Evolutionary conservation across 2,113 vertebrate genomes (phyloP), one percentile per base, ranked within the genome.

Genomic region (Condylura cristata): DNA sequence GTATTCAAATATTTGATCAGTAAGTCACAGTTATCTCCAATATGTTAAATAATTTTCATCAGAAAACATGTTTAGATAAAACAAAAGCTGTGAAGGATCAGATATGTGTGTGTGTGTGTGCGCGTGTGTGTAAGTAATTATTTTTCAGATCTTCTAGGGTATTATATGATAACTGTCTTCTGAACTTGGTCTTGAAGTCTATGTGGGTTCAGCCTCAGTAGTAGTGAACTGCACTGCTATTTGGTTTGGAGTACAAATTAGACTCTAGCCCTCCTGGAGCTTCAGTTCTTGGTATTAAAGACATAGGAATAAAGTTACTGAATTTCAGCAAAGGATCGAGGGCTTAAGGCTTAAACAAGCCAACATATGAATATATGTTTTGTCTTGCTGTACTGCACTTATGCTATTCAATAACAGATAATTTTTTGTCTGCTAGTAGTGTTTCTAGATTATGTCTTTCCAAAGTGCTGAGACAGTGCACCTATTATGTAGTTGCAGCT

Each of bases 1-100:
- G 66, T 96, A 90, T 97, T 92, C 94, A 95, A 87, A 61, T 96
- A 87, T 97, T 96, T 86, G 80, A 93, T 95, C 87, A 96, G 46
- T 92, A 86, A 72, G 8, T 87, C 66, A 53, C n/a, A 56, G 53
- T 66, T 94, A 46, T 80, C 78, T 95, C 61, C 41, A 53, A 3
- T 79, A 51, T 37, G 16, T 91, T 90, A 70, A 86, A 72, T 95
- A 86, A 76, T n/a, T 53, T 81, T 81, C 30, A 83, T 63, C 68
- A 56, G 74, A 87, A 90, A 82, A 44, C 18, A 56, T 51, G 34
- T 75, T 44, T 34, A 56, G 88, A 75, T 81, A 20, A 5, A 51
- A 30, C 24, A 61, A 75, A 74, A 86, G 82, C 72, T 93, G 26
- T 48, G 53, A 65, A 60, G 71, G 37, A 74, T 56, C 74, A 66